Base-by-base conservation (phyloP, 2,797 vertebrate genomes). In the Odontamblyopus rebecca region DNA sequence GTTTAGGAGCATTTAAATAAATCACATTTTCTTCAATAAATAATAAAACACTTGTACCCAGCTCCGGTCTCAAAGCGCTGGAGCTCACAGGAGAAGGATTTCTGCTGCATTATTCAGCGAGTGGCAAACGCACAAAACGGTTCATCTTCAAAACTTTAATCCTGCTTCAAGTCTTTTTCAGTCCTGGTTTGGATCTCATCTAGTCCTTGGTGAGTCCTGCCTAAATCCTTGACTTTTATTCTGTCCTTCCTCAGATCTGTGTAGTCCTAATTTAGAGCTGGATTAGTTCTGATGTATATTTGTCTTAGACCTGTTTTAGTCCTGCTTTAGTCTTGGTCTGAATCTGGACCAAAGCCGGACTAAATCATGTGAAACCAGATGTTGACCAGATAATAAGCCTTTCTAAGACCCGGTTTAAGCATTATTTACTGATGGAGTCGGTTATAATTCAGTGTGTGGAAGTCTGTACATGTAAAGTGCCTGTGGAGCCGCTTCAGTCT, bases 21-120 rank as follows among this genome's bases (percentile, higher is more conserved):
- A 61, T 35, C 60, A 32, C 15, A 74, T 72, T 74, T n/a, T 23
- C 50, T 66, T 59, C 59, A 78, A 73, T 77, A 86, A 86, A 90
- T 85, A 90, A 90, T 84, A 90, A 92, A 89, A 87, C 89, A 76
- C 84, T 84, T 86, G 89, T 90, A 81, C 89, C 89, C 76, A 9
- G 74, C 80, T 90, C 83, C 85, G 79, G 85, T 92, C 85, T 89
- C 85, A 84, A 91, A 85, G 59, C 59, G 70, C 80, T 86, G 86
- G 82, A 76, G 84, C 80, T 91, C 89, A 89, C 87, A 90, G 85
- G 83, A 87, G 90, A 87, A 85, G 85, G 66, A 62, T 77, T 65
- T 29, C 69, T 74, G 26, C 73, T 92, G 78, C 82, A 91, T 93
- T 89, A 92, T 92, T 91, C 81, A 91, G 44, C 3, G 13, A 48